phyloP scores from a whole-genome alignment of 1,140 invertebrate species.

The Gyrodactylus salaris region DNA sequence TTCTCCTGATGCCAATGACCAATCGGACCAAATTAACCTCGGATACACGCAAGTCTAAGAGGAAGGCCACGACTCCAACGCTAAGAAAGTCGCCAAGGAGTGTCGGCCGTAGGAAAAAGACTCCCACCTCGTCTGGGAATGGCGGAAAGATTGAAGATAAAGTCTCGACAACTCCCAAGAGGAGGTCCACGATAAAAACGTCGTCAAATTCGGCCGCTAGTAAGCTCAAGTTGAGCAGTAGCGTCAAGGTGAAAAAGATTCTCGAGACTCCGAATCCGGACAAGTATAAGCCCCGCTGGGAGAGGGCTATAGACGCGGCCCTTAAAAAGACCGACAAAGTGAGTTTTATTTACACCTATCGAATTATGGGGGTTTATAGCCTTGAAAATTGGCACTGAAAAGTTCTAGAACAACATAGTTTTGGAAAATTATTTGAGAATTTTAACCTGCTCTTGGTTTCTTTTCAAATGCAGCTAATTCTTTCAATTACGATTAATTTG shows the following conservation, averaged over 20 bases:
- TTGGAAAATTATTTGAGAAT: no score
- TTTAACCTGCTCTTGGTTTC: no score
- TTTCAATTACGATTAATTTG: no score
- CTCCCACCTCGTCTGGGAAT: not conserved
- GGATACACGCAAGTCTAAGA: not conserved
- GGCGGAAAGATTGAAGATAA: not conserved
- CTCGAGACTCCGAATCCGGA: not conserved
- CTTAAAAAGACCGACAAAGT: not conserved
- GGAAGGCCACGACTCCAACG: not conserved
- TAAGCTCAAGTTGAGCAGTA: not conserved
- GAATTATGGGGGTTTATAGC: no score
- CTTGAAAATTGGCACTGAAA: no score
- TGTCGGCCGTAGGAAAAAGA: not conserved
- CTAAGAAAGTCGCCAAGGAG: not conserved
- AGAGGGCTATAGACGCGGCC: not conserved
- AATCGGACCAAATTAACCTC: not conserved
- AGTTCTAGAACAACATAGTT: no score
- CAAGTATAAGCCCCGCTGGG: not conserved
- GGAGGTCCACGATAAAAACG: not conserved
- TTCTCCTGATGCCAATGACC: not conserved
- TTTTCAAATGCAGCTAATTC: no score
- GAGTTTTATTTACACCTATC: not conserved
- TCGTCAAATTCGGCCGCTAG: not conserved
- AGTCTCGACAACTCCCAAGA: not conserved
- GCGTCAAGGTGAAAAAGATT: not conserved